Evolutionary conservation across 2,888 invertebrate genomes (phyloP), one percentile per base, ranked within the genome.

Genomic region (Pristionchus exspectatus): DNA sequence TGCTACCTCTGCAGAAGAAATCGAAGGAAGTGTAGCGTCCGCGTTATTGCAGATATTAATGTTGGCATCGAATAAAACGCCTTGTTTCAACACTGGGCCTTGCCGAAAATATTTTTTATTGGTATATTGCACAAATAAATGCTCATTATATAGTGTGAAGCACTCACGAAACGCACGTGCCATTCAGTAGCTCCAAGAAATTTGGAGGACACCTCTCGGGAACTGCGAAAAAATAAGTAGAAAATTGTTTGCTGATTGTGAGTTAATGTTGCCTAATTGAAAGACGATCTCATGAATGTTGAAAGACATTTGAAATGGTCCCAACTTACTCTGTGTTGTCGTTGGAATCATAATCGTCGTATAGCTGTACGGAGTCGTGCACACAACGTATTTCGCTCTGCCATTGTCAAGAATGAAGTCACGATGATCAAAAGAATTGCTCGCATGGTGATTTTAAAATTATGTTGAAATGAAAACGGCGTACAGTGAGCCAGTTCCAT

Each of bases 131-230:
- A n/a, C n/a, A n/a, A n/a, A n/a, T n/a, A n/a, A n/a, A n/a, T n/a
- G n/a, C n/a, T n/a, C n/a, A n/a, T n/a, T n/a, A n/a, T n/a, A n/a
- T n/a, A n/a, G 4, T 21, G 27, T n/a, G 16, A 33, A 74, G 4
- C 24, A 77, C 77, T 77, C 21, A 77, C 77, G 77, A 21, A 9
- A 81, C 27, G 27, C 81, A 81, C 27, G 50, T 81, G 2, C 81
- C 81, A 54, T 81, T 54, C 0, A 44, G 1, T 10, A 81, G 54
- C 50, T 81, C 81, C n/a, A n/a, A 81, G 81, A n/a, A 50, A 27
- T 81, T 27, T n/a, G 24, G 18, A 14, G 81, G 81, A 54, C 81
- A 81, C n/a, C 81, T 44, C 4, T 81, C 50, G 3, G 50, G 50
- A 4, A 9, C 81, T 81, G 27, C 9, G 27, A 24, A 4, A 18